Conservation (phyloP, 2,797 vertebrate species). For the Huso huso region DNA sequence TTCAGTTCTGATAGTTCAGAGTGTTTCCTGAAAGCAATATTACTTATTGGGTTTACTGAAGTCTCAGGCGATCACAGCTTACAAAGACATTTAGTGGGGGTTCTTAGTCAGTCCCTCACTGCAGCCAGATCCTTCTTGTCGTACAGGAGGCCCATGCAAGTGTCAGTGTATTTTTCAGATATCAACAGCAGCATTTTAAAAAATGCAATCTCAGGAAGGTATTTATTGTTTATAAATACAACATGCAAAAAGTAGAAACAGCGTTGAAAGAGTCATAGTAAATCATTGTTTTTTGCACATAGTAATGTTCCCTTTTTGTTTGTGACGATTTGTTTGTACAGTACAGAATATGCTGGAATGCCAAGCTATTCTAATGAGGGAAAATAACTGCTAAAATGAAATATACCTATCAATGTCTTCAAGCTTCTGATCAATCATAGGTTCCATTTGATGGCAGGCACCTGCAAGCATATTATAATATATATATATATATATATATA, state of each 20-base stretch:
- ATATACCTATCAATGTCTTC: constrained; percentile 93
- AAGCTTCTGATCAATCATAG: constrained; percentile 94
- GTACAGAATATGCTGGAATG: neutral
- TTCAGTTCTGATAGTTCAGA: constrained; percentile 96
- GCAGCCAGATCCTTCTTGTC: neutral
- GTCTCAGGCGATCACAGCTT: neutral
- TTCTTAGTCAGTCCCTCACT: neutral
- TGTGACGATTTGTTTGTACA: neutral
- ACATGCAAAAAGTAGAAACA: too few relatives aligned
- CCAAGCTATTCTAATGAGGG: neutral
- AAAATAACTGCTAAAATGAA: neutral
- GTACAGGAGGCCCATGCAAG: too few relatives aligned
- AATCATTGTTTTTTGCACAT: too few relatives aligned
- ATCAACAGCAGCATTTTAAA: neutral
- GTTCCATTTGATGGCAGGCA: constrained; percentile 97
- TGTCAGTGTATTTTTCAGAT: too few relatives aligned
- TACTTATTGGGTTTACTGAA: too few relatives aligned
- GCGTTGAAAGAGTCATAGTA: too few relatives aligned
- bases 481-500: too few relatives aligned
- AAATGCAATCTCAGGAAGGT: neutral
- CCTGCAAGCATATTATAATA: constrained; percentile 47
- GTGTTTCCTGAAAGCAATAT: constrained; percentile 73
- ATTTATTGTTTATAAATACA: too few relatives aligned
- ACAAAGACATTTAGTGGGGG: neutral
- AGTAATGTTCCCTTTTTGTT: neutral